Conservation (phyloP, 2,888 invertebrate species). For the Rhagophthalmus giganteus region DNA sequence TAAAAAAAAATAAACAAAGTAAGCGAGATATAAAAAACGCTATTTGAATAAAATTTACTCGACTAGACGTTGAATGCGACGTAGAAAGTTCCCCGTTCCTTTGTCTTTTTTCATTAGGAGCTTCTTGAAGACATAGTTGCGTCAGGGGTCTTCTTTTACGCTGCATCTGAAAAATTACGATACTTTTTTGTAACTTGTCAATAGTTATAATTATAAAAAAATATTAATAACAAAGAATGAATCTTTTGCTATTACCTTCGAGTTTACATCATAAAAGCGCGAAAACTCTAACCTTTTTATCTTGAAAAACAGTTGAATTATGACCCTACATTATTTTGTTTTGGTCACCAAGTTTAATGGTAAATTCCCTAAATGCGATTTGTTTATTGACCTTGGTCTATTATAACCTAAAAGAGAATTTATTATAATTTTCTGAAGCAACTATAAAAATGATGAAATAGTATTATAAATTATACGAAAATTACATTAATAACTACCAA, state of each 20-base stretch:
- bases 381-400: too few species aligned
- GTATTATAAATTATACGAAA: background rate
- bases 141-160: conserved; percentile 32
- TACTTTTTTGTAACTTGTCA: too few species aligned
- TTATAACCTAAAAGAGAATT: too few species aligned
- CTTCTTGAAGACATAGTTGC: conserved; percentile 19
- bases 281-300: too few species aligned
- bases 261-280: too few species aligned
- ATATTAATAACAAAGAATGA: background rate
- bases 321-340: background rate
- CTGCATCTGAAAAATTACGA: conserved; percentile 15
- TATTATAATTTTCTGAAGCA: too few species aligned
- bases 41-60: background rate
- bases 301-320: background rate
- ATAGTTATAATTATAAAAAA: too few species aligned
- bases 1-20: conserved; percentile 25
- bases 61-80: background rate
- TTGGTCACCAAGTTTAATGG: too few species aligned
- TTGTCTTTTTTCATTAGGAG: conserved; percentile 6
- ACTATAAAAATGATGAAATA: background rate
- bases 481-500: background rate
- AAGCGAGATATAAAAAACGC: conserved; percentile 1
- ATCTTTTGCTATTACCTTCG: background rate
- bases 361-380: background rate
- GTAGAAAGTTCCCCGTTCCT: background rate